Conservation (phyloP, 2,797 vertebrate genomes). For the Diplodus puntazzo region DNA sequence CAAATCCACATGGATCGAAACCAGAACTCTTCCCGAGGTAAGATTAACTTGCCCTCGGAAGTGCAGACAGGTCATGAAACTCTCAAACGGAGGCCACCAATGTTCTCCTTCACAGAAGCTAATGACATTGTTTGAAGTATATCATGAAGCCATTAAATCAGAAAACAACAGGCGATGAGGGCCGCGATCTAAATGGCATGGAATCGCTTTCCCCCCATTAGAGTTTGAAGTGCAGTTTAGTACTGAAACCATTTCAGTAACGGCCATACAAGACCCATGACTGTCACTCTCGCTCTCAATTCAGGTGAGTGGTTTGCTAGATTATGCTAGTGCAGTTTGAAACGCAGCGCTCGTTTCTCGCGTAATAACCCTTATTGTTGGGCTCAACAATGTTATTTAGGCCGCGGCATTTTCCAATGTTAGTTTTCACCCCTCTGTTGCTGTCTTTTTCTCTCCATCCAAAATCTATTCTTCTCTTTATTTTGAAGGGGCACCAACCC, state of each 20-base stretch:
- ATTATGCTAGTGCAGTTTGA: conserved; percentile 43
- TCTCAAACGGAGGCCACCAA: conserved; percentile 16
- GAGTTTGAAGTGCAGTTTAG: conserved; percentile 57
- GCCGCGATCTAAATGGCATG: conserved; percentile 44
- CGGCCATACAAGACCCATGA: conserved; percentile 30
- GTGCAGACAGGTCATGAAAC: conserved; percentile 2
- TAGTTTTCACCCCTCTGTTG: neutral
- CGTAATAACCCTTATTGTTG: conserved; percentile 15
- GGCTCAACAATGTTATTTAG: neutral
- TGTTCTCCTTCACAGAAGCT: conserved; percentile 14
- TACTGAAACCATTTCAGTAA: conserved; percentile 53
- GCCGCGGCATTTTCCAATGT: conserved; percentile 6
- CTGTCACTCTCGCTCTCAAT: conserved; percentile 31
- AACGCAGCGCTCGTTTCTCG: conserved; percentile 34
- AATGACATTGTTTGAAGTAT: conserved; percentile 55
- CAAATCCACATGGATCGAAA: conserved; percentile 51
- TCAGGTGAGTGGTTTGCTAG: conserved; percentile 52
- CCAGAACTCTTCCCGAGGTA: conserved; percentile 87
- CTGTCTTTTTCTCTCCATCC: neutral
- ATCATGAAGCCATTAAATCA: conserved; percentile 44
- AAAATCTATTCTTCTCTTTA: conserved; percentile 6
- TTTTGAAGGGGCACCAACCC: conserved; percentile 93
- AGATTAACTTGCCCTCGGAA: conserved; percentile 31
- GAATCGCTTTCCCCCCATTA: conserved; percentile 58
- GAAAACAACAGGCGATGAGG: conserved; percentile 37